Evolutionary conservation across 2,888 invertebrate species (phyloP).

Genomic region (Alentia gelatinosa): DNA sequence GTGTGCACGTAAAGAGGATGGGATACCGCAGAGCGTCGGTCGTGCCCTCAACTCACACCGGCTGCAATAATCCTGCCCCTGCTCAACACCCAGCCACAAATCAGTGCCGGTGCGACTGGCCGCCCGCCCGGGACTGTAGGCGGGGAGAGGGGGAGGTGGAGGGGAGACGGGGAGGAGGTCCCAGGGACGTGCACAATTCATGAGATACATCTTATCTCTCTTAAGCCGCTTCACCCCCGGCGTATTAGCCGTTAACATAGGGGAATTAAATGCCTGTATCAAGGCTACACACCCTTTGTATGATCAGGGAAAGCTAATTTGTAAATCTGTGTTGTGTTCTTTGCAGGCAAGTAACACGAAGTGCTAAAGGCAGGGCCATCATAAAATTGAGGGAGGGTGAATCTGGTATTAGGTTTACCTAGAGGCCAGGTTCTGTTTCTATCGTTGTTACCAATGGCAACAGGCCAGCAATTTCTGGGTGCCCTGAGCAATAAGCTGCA

Average conservation of each 20-base stretch:
- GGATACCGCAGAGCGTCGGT: neutral
- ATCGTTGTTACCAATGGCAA: too few species aligned
- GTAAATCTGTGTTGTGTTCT: too few species aligned
- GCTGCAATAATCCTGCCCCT: neutral
- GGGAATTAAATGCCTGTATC: neutral
- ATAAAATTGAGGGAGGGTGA: too few species aligned
- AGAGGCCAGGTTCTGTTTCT: too few species aligned
- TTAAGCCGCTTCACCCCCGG: neutral
- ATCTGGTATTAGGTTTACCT: too few species aligned
- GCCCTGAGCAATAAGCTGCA: too few species aligned
- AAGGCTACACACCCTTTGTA: neutral
- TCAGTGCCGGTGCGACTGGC: neutral
- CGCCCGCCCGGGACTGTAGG: neutral
- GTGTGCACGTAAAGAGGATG: neutral
- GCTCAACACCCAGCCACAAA: conserved; percentile 5
- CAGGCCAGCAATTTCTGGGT: too few species aligned
- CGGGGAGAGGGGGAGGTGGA: neutral
- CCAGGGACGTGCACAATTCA: neutral
- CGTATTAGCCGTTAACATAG: neutral
- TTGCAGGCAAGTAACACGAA: too few species aligned
- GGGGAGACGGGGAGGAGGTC: too few species aligned
- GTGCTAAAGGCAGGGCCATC: too few species aligned
- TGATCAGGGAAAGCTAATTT: too few species aligned
- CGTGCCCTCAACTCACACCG: neutral
- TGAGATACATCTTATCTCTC: neutral